Base-by-base conservation (phyloP, 2,888 invertebrate genomes). In the Sphaerophoria taeniata region DNA sequence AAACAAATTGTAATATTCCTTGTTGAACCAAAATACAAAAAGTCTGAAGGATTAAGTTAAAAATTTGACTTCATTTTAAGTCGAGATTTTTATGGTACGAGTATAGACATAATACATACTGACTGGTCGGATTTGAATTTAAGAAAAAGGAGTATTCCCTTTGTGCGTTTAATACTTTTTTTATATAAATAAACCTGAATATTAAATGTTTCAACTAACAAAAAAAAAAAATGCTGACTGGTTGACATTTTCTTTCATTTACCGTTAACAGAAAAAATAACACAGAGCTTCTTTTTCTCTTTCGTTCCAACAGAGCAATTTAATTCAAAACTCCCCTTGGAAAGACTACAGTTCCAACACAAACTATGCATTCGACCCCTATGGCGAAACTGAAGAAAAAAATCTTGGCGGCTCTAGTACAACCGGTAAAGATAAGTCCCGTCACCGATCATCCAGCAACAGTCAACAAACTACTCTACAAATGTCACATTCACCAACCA, bases 281-380 rank as follows among this genome's bases (percentile, higher is more conserved):
- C n/a, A n/a, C n/a, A n/a, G n/a, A n/a, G n/a, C n/a, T n/a, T n/a
- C n/a, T n/a, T n/a, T n/a, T n/a, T n/a, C 65, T 82, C 87, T 47
- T 31, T 39, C 49, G 60, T 45, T 55, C 88, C 91, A 92, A 33
- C 93, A 97, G 97, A 97, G 97, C 88, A 96, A 96, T 88, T 92
- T 97, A 61, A 96, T 97, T 88, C 95, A 96, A 31, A 96, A 95
- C 91, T 95, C 96, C 16, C 96, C 97, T 0, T 98, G 98, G 97
- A 97, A 97, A 90, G 97, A 97, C 90, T 97, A 97, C 90, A 95
- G 96, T 0, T 93, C 95, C 0, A 97, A 96, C 91, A 97, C 97
- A 0, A 98, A 97, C 92, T 97, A 97, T 92, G 97, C 96, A 0
- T 98, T 97, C 92, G 97, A 98, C 89, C 95, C 96, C 0, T 97